A percentile compares a stretch with the other conserved stretches of the same genome.
Evolutionary conservation across 1,140 invertebrate genomes (phyloP).

Genomic region (Drosophila baimaii): DNA sequence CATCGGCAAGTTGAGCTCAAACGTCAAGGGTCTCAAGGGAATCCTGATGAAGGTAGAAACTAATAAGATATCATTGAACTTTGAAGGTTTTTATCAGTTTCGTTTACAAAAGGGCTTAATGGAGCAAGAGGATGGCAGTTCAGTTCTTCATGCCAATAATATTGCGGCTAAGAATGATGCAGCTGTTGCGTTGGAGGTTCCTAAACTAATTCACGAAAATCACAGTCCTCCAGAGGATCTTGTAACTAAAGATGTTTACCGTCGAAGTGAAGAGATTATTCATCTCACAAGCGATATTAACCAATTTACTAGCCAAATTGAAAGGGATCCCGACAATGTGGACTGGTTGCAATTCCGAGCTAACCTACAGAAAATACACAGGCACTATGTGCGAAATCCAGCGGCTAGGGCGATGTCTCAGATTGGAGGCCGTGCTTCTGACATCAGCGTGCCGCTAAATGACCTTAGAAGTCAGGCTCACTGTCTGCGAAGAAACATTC

Average conservation of each 20-base stretch:
- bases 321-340: constrained; percentile 5
- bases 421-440: not conserved
- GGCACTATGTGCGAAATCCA: constrained; percentile 20
- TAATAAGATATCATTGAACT: not conserved
- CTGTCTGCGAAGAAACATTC: not conserved
- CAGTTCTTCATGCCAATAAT: no score
- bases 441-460: not conserved
- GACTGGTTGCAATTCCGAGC: constrained; percentile 47
- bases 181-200: not conserved
- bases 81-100: not conserved
- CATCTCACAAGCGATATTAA: constrained; percentile 42
- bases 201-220: not conserved
- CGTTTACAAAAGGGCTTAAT: constrained; percentile 24
- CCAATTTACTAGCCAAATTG: constrained; percentile 29
- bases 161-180: not conserved
- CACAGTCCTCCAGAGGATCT: not conserved
- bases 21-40: constrained; percentile 12
- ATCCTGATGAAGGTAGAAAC: constrained; percentile 30
- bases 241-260: not conserved
- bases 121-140: not conserved
- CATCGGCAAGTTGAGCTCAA: constrained; percentile 2
- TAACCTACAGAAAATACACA: constrained; percentile 47
- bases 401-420: not conserved
- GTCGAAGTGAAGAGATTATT: not conserved
- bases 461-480: not conserved